Evolutionary conservation across 2,888 invertebrate genomes (phyloP), one percentile per base, ranked within the genome.

Genomic region (Rutpela maculata): DNA sequence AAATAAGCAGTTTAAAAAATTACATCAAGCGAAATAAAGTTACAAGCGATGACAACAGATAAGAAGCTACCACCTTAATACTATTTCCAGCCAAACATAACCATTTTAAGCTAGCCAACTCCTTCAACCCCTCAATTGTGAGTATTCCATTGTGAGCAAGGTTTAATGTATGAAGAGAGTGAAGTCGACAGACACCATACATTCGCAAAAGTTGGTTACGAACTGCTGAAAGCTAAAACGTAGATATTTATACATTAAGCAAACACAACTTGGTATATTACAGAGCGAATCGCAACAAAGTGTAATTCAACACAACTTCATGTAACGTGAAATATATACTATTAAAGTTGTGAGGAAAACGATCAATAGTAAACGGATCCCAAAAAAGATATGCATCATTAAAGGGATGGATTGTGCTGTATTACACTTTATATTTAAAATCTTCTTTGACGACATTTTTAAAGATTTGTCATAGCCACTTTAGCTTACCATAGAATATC

Each of bases 101-200:
- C 87, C 95, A 95, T 87, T 94, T 94, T 77, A 98, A 91, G 86
- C 95, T 94, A 71, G 93, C 91, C 82, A 98, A 92, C 78, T 97
- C 96, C 88, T 96, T 96, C 15, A 98, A 91, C 11, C 97, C 98
- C 89, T 98, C 98, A 86, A 98, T 97, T 75, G 95, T 95, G 62
- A 97, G 91, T 82, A 98, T 96, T 69, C 95, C 95, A 90, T 98
- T 98, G 88, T 96, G 94, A 81, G 97, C 95, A 63, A 98, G 91
- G 89, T 97, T 95, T 80, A 98, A 90, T 59, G 95, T 94, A 56
- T 96, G 94, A 72, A 98, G 91, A 87, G 95, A 94, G 81, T 94
- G 94, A 78, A 98, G 91, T 70, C 95, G 93, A 79, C 95, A 94
- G 38, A 98, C 94, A 75, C 96, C 95, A 88, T 95, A 95, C 97